Evolutionary conservation across 2,113 vertebrate species (phyloP), one percentile per base, ranked within the genome.

Genomic region (Glaucomys volans): DNA sequence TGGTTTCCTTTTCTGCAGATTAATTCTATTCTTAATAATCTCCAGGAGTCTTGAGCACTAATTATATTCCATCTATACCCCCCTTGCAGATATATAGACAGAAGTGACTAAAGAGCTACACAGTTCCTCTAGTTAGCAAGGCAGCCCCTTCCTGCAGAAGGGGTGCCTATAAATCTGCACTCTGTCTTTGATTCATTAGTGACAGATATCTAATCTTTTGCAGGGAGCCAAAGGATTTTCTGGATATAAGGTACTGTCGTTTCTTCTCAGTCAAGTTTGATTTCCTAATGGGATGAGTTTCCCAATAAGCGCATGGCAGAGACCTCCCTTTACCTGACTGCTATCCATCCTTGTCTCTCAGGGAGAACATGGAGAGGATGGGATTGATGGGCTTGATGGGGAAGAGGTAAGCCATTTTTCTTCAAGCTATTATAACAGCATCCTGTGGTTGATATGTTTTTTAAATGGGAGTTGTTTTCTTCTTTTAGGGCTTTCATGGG

Each of bases 191-290:
- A 47, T 7, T 3, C 35, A 28, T 5, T n/a, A 59, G 8, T 97
- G 57, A 96, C 20, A 69, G 40, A 24, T 24, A 50, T 94, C 90
- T 81, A 1, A 6, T 97, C 64, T 97, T 95, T 97, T 97, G 44
- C 94, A 98, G 97, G 97, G 97, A 83, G 13, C 6, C 71, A 97
- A 59, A 97, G 98, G 98, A 74, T 11, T 90, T 42, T 16, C 77
- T 35, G 98, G 98, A 94, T 16, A 35, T 13, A 87, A 96, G 97
- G 98, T 98, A 97, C 5, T 37, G 35, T 92, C 85, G 42, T 57
- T 96, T 40, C 35, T 92, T 75, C 80, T 50, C 35, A 50, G 77
- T 59, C 13, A 32, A 71, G 84, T 59, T 88, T 77, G 37, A 75
- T 80, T 90, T 93, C 40, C 64, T 37, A 7, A 2, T 9, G 26